phyloP scores from a whole-genome alignment of 2,113 vertebrate genomes.

The Pseudopodoces humilis region DNA sequence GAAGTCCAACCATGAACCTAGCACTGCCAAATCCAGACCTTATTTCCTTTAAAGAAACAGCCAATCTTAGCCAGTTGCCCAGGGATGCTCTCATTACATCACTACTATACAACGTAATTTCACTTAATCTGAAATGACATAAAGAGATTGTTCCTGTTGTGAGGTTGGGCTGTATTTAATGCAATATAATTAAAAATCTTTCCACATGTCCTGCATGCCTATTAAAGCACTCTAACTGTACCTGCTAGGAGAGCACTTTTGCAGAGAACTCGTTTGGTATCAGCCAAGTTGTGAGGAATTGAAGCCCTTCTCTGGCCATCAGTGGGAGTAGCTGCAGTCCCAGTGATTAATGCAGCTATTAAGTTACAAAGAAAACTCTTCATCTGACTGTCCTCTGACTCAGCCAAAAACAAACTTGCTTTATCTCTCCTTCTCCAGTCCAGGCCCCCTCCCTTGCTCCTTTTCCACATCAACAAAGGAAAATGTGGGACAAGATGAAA shows the following conservation, averaged over 20 bases:
- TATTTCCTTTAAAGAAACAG: neutral
- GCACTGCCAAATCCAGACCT: neutral
- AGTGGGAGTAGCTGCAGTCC: neutral
- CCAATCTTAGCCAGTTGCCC: neutral
- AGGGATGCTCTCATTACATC: neutral
- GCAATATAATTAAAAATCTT: neutral
- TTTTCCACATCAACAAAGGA: constrained; percentile 24
- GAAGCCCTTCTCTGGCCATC: neutral
- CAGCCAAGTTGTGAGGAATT: neutral
- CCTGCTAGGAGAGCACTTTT: neutral
- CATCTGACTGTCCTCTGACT: constrained; percentile 55
- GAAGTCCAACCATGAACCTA: neutral
- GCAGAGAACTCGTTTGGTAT: neutral
- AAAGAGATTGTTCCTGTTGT: neutral
- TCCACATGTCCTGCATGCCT: neutral
- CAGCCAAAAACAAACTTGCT: neutral
- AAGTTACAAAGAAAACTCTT: constrained; percentile 7
- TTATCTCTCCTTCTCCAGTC: constrained; percentile 28
- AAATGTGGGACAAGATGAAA: constrained; percentile 17
- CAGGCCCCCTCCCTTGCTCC: neutral
- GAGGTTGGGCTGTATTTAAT: neutral
- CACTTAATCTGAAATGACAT: neutral
- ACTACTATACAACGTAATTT: neutral
- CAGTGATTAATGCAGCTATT: constrained; percentile 25
- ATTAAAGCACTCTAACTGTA: neutral